Percentiles rank a stretch among this genome's conserved stretches.
phyloP scores from a whole-genome alignment of 2,113 vertebrate genomes.

The Scomber scombrus region DNA sequence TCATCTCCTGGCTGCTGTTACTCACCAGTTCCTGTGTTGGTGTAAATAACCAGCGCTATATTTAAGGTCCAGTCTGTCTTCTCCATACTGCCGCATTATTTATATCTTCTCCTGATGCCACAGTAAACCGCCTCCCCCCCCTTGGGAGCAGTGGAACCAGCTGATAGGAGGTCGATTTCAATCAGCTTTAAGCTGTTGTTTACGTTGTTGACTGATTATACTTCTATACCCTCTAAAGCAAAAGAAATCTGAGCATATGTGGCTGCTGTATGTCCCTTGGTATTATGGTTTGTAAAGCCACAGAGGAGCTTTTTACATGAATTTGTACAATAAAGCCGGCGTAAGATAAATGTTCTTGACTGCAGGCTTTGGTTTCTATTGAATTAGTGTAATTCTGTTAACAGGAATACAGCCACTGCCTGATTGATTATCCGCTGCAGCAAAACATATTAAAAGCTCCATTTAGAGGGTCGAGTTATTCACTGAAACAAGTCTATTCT shows the following conservation, averaged over 20 bases:
- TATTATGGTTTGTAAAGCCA: not conserved
- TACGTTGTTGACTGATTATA: constrained; percentile 32
- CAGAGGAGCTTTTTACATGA: not conserved
- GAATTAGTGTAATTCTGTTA: constrained; percentile 70
- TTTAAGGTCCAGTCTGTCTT: constrained; percentile 72
- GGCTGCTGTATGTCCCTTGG: not conserved
- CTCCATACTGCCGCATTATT: constrained; percentile 69
- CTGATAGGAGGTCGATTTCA: constrained; percentile 41
- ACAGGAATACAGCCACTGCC: constrained; percentile 35
- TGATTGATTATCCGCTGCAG: constrained; percentile 60
- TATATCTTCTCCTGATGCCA: constrained; percentile 60
- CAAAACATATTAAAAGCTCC: constrained; percentile 44
- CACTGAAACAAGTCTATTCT: not conserved
- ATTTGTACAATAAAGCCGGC: not conserved
- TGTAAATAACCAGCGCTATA: constrained; percentile 78
- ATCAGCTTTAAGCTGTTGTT: constrained; percentile 43
- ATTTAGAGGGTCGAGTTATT: constrained; percentile 7
- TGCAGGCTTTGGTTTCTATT: constrained; percentile 55
- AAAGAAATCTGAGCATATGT: constrained; percentile 1
- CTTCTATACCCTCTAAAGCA: constrained; percentile 20
- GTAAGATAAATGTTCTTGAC: constrained; percentile 33
- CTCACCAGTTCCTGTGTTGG: constrained; percentile 58
- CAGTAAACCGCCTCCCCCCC: constrained; percentile 12
- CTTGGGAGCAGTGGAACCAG: constrained; percentile 18
- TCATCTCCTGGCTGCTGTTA: constrained; percentile 56